Evolutionary conservation across 2,797 vertebrate species (phyloP), one percentile per base, ranked within the genome.

Genomic region (Tachyglossus aculeatus): DNA sequence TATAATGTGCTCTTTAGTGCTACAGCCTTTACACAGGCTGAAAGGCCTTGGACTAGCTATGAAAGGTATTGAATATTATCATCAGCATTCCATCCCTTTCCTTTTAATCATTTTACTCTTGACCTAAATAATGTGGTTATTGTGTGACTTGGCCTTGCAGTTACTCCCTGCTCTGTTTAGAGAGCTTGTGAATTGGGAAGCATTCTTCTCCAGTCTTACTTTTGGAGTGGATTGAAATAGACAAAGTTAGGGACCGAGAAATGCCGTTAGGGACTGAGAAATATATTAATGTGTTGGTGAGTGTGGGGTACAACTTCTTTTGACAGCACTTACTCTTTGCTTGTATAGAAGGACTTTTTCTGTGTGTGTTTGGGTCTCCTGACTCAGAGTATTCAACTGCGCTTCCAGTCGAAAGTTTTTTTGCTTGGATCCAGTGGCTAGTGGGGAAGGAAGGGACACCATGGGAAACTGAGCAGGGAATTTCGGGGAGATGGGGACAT

Each of bases 61-160:
- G 70, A 87, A 92, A 89, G 88, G 86, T 89, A 74, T 9, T 93
- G 89, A 91, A 89, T 92, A 90, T 94, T 94, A 94, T 94, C 92
- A 69, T 79, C 81, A 61, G 86, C 88, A 78, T 80, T 85, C 88
- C 91, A 92, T 91, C 92, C 90, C 90, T 93, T 91, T 91, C 92
- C 93, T 93, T 93, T 86, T 80, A 81, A 82, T 87, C 83, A 70
- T 66, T 71, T 84, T 78, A 76, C 84, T 86, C 84, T 88, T 91
- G 80, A 88, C 90, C 85, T 78, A 89, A 83, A 89, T 84, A 85
- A 69, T 78, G 70, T 70, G 65, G 44, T 70, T 78, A 55, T 77
- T 85, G 54, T 84, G 51, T 67, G 71, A 70, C 62, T 79, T 71
- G 83, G 67, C 54, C 77, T 79, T 67, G 61, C 57, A 58, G 48